phyloP scores from a whole-genome alignment of 64 coral and sea anemone genomes.

The Pachyseris speciosa region DNA sequence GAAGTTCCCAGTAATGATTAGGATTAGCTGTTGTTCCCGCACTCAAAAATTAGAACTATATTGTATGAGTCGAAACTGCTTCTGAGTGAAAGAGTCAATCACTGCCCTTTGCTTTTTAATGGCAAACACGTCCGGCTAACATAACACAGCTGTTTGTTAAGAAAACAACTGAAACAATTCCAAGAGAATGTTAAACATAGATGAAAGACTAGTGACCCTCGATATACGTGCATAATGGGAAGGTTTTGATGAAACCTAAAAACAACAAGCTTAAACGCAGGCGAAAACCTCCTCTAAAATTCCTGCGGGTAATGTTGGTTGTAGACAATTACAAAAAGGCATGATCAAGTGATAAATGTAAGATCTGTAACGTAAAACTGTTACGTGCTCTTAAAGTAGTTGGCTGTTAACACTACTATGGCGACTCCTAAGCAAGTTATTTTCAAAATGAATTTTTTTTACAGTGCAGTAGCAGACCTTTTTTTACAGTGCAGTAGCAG shows the following conservation, averaged over 20 bases:
- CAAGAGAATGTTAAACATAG: conserved; percentile 4
- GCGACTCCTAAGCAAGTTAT: too few relatives aligned
- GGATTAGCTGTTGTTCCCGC: too few relatives aligned
- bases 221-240: conserved; percentile 10
- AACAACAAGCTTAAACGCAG: conserved; percentile 23
- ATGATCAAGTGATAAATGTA: too few relatives aligned
- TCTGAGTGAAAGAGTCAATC: neutral
- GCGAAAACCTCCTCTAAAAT: neutral
- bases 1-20: too few relatives aligned
- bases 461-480: too few relatives aligned
- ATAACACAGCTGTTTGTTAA: conserved; percentile 6
- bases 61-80: neutral
- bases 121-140: neutral
- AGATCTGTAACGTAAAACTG: too few relatives aligned
- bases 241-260: conserved; percentile 37
- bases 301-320: neutral
- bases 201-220: neutral
- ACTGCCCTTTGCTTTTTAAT: neutral
- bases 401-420: too few relatives aligned
- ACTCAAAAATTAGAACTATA: neutral
- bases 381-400: too few relatives aligned
- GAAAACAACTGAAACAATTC: conserved; percentile 22
- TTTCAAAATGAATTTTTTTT: neutral
- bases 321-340: too few relatives aligned
- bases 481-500: too few relatives aligned